Base-by-base conservation (phyloP, 2,113 vertebrate species). In the Hirundichthys speculiger region DNA sequence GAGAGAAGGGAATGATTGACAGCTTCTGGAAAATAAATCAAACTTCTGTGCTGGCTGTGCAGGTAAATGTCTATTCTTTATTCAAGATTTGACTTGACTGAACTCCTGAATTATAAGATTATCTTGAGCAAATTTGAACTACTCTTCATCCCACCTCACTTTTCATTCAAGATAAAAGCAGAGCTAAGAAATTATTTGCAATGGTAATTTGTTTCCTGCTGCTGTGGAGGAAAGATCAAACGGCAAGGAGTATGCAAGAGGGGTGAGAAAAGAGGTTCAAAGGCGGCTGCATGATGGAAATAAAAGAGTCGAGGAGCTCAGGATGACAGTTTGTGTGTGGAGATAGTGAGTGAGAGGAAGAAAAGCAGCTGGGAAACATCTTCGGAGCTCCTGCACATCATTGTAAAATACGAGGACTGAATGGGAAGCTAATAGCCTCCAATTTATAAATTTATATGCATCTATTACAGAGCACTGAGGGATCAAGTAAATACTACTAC, bases 341-440 rank as follows among this genome's bases (percentile, higher is more conserved):
- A 30, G 13, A 3, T 10, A 34, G 11, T 46, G 27, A 50, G 34
- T 9, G 42, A 45, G 43, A 58, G 22, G 48, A 75, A 22, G 47
- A 56, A 47, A 61, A 30, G 13, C 76, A 86, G 65, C 79, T 76
- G 79, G 5, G 39, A 25, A 60, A 46, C 14, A 20, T 84, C 58
- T 20, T 12, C 68, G 63, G 7, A 63, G 71, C 56, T 72, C 73
- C 56, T 64, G 30, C 24, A 38, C 39, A 19, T 66, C 43, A 51
- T 63, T 60, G 40, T 69, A 30, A 64, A 62, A 73, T 62, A 68
- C 66, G 58, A 64, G 63, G 20, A 66, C n/a, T 21, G 50, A 55
- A 49, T 16, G 13, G 50, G 68, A 68, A 65, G 67, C 10, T 71
- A 64, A 79, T 64, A 75, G 55, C 58, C 54, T 71, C 50, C 18